Evolutionary conservation across 2,113 vertebrate species (phyloP).

Genomic region (Psammodynastes pulverulentus): DNA sequence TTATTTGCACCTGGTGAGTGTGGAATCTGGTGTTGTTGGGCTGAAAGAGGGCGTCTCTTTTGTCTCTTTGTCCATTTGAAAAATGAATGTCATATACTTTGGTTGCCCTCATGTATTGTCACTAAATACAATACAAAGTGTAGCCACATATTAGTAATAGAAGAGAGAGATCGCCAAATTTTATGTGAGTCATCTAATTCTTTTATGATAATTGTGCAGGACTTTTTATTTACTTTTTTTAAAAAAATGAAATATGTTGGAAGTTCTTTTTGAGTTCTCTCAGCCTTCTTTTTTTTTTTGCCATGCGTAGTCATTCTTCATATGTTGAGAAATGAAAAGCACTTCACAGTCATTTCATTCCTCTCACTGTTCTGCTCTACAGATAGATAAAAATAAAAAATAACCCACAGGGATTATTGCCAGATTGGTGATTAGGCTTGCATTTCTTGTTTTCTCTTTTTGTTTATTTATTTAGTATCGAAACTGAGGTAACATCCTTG

Average conservation of each 20-base stretch:
- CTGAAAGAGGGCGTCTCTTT: not conserved
- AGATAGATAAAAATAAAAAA: not conserved
- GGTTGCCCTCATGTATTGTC: not conserved
- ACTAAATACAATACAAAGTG: not conserved
- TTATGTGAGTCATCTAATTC: not conserved
- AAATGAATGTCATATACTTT: not conserved
- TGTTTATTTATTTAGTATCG: not conserved
- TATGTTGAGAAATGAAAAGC: not conserved
- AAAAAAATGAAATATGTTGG: not conserved
- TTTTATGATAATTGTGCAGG: rapidly evolving
- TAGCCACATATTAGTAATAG: rapidly evolving
- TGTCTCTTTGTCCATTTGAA: not conserved
- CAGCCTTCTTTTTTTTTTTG: not conserved
- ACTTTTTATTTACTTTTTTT: not conserved
- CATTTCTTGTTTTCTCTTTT: not conserved
- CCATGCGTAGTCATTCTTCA: not conserved
- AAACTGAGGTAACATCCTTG: not conserved
- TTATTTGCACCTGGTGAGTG: not conserved
- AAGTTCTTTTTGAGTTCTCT: not conserved
- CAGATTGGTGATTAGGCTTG: not conserved
- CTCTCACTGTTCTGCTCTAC: not conserved
- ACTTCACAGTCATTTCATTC: not conserved
- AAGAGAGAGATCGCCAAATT: rapidly evolving
- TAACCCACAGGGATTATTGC: not conserved
- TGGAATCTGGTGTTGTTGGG: not conserved